Conservation (phyloP, 2,888 invertebrate genomes). For the Synanthedon formicaeformis region DNA sequence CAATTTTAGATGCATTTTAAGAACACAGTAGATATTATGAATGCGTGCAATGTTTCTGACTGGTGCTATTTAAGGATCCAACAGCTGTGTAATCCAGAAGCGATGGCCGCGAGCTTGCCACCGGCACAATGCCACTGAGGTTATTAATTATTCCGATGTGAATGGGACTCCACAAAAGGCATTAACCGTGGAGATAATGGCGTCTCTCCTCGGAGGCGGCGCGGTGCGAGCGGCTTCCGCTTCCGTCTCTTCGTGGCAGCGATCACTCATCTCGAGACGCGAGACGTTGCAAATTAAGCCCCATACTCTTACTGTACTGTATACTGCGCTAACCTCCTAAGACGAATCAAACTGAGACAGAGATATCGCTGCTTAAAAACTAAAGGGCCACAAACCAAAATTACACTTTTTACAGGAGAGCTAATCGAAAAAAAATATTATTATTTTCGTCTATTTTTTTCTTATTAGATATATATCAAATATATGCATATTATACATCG, state of each 20-base stretch:
- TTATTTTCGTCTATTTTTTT: too few relatives aligned
- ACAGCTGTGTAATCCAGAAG: slow-evolving; percentile 4
- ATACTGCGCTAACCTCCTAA: too few relatives aligned
- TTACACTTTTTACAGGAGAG: too few relatives aligned
- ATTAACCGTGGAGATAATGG: slow-evolving; percentile 48
- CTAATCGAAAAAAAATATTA: too few relatives aligned
- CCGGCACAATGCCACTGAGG: slow-evolving; percentile 28
- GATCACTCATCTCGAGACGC: slow-evolving; percentile 24
- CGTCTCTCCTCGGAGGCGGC: slow-evolving; percentile 16
- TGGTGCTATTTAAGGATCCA: background rate
- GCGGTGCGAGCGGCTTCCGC: slow-evolving; percentile 21
- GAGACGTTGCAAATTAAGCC: slow-evolving; percentile 2
- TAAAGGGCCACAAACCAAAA: too few relatives aligned
- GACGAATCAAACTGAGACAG: too few relatives aligned
- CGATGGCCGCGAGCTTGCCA: slow-evolving; percentile 21
- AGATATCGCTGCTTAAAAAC: too few relatives aligned
- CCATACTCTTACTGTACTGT: background rate
- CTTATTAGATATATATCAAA: too few relatives aligned
- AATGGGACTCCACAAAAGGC: slow-evolving; percentile 46
- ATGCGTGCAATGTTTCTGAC: too few relatives aligned
- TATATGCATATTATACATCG: too few relatives aligned
- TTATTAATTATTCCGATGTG: slow-evolving; percentile 54
- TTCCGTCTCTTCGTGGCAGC: slow-evolving; percentile 15
- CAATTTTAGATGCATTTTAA: too few relatives aligned
- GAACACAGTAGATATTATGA: too few relatives aligned